A percentile compares a stretch with the other conserved stretches of the same genome.
Conservation (phyloP, 2,888 invertebrate genomes). For the Microctonus hyperodae region DNA sequence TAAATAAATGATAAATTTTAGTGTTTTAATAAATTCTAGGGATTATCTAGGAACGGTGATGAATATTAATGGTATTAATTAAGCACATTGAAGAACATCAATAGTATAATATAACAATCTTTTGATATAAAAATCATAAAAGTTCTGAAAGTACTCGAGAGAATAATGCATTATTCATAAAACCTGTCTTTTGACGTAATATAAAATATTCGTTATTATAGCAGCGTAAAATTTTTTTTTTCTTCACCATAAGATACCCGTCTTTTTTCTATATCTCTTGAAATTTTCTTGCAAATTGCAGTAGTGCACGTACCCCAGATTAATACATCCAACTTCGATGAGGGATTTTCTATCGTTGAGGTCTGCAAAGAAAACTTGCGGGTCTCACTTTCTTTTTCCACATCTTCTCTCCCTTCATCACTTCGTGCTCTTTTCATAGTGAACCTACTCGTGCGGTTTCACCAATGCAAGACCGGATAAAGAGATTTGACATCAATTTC, state of each 20-base stretch:
- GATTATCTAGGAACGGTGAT: too few relatives aligned
- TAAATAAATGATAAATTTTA: too few relatives aligned
- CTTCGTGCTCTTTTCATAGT: neutral
- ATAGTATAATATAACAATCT: neutral
- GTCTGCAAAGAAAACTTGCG: neutral
- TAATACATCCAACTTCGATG: neutral
- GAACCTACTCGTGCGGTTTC: neutral
- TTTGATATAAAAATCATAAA: neutral
- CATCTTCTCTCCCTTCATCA: neutral
- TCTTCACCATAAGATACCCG: too few relatives aligned
- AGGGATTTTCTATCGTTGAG: neutral
- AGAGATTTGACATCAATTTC: slow-evolving; percentile 19
- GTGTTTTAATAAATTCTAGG: too few relatives aligned
- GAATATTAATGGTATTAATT: too few relatives aligned
- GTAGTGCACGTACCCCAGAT: neutral
- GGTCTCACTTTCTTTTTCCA: neutral
- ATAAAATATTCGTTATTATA: neutral
- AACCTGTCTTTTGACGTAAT: neutral
- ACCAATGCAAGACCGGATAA: neutral
- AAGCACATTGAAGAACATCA: neutral
- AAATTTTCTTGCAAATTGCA: neutral
- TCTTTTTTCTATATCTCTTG: too few relatives aligned
- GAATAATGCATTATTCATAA: neutral
- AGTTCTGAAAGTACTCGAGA: neutral
- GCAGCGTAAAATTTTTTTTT: too few relatives aligned